Percentiles rank a stretch among this genome's conserved stretches.
Conservation (phyloP, 2,113 vertebrate genomes). For the Pangasianodon gigas region DNA sequence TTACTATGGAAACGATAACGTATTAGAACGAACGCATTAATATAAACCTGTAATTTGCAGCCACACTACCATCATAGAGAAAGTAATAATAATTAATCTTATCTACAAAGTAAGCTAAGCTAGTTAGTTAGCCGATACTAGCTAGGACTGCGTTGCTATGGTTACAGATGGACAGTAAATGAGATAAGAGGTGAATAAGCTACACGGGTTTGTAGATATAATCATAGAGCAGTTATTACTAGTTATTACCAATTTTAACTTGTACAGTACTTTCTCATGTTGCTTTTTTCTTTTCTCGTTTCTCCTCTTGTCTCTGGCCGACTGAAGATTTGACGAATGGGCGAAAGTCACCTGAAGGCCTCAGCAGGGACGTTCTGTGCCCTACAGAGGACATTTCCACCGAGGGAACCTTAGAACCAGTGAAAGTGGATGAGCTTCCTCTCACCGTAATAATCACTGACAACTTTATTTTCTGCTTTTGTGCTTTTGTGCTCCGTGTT, state of each 20-base stretch:
- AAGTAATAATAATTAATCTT: background rate
- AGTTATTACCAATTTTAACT: background rate
- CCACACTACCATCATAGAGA: no score
- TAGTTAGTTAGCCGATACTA: background rate
- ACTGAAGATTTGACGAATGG: slow-evolving; percentile 22
- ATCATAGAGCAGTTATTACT: background rate
- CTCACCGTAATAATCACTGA: slow-evolving; percentile 54
- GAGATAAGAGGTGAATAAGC: background rate
- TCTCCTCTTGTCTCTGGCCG: background rate
- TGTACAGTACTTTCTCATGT: no score
- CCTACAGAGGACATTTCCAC: background rate
- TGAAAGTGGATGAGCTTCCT: slow-evolving; percentile 34
- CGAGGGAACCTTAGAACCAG: background rate
- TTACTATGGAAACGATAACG: no score
- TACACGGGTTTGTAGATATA: background rate
- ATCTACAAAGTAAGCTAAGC: background rate
- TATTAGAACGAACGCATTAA: no score
- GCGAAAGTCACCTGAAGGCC: background rate
- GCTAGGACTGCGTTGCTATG: background rate
- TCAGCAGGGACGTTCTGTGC: background rate
- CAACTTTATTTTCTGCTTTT: background rate
- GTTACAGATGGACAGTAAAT: background rate
- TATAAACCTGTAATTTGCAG: no score
- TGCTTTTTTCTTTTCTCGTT: background rate
- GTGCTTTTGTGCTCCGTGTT: background rate